These are phyloP conservation scores for Sylvietta virens DNA, from an alignment of 2,113 vertebrate species.

Conservation along the genomic window DNA sequence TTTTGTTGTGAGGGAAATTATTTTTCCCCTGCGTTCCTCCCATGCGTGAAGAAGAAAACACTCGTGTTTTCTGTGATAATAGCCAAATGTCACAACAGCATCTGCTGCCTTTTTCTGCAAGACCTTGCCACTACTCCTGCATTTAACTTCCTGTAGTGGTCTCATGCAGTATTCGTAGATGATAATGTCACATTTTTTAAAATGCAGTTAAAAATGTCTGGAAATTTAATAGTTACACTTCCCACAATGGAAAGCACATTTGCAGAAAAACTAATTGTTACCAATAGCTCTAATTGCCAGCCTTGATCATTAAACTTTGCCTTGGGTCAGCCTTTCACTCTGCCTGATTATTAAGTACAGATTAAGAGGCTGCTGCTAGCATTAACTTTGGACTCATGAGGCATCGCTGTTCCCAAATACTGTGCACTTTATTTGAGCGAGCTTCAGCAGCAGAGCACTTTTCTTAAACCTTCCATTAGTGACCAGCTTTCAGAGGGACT, in stretches of 20 bases:
- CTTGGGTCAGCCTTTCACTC: not conserved
- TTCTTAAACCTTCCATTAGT: not conserved
- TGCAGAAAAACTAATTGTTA: not conserved
- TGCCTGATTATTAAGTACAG: not conserved
- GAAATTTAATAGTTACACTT: not conserved
- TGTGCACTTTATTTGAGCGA: not conserved
- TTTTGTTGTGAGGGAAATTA: not conserved
- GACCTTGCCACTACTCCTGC: not conserved
- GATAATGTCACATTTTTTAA: not conserved
- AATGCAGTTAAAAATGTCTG: not conserved
- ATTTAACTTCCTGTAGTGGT: not conserved
- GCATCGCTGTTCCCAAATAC: not conserved
- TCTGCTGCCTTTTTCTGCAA: not conserved
- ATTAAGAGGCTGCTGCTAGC: not conserved
- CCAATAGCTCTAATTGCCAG: not conserved
- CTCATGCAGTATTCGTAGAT: not conserved
- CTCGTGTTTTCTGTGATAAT: rapidly evolving
- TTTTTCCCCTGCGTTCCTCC: not conserved
- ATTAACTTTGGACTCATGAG: not conserved
- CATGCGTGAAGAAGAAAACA: rapidly evolving
- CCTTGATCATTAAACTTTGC: slow-evolving; percentile 16
- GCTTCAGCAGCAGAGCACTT: not conserved
- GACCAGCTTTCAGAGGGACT: not conserved
- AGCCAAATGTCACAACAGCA: not conserved
- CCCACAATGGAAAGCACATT: not conserved